phyloP scores from a whole-genome alignment of 2,888 invertebrate genomes.

The Polydesmus complanatus region DNA sequence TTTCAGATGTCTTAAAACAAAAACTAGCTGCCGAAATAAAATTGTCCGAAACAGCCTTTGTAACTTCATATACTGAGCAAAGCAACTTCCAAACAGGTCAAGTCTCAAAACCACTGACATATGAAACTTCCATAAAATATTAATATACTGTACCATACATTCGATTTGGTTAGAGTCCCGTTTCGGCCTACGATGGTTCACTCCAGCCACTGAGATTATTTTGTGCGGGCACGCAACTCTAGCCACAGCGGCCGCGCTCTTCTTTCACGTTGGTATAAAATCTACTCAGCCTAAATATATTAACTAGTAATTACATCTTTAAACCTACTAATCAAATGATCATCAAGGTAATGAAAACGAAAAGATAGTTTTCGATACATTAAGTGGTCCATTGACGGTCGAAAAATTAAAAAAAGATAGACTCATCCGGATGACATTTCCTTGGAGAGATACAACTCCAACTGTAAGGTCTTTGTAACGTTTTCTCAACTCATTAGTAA shows the following conservation, averaged over 20 bases:
- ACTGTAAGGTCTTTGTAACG: too few species aligned
- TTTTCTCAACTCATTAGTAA: too few species aligned
- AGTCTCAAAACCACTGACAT: too few species aligned
- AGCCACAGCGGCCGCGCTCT: constrained; percentile 38
- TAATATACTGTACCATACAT: neutral
- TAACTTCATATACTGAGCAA: constrained; percentile 23
- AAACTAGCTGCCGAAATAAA: constrained; percentile 41
- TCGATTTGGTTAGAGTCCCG: too few species aligned
- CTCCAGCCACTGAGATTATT: constrained; percentile 38
- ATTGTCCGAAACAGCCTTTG: constrained; percentile 42
- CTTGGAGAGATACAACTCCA: neutral
- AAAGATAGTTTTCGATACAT: constrained; percentile 28
- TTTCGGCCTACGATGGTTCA: constrained; percentile 41
- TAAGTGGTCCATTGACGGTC: constrained; percentile 28
- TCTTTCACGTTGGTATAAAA: constrained; percentile 24
- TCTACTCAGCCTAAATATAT: too few species aligned
- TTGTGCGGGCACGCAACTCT: constrained; percentile 44
- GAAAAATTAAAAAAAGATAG: constrained; percentile 19
- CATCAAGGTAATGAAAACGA: constrained; percentile 24
- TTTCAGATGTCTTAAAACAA: constrained; percentile 33
- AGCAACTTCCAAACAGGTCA: neutral
- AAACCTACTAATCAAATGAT: neutral
- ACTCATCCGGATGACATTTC: constrained; percentile 20
- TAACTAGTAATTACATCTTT: too few species aligned
- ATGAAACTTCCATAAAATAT: neutral